These are phyloP conservation scores for Drosophila murphyi DNA, from an alignment of 1,140 invertebrate genomes.

Conservation along the genomic window DNA sequence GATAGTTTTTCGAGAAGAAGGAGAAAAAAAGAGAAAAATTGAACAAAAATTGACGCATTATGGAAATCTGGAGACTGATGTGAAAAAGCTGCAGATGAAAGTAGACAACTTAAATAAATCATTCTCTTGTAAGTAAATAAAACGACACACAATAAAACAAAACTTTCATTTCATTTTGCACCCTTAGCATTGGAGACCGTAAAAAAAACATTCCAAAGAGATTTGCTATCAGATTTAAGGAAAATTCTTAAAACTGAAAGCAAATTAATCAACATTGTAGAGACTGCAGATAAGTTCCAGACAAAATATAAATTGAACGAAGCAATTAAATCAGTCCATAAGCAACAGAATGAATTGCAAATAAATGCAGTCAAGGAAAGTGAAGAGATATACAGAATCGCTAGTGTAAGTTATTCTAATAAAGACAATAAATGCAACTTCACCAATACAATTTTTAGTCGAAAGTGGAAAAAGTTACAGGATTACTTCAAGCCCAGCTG, in stretches of 20 bases:
- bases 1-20: slow-evolving; percentile 23
- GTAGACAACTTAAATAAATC: slow-evolving; percentile 12
- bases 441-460: slow-evolving; percentile 9
- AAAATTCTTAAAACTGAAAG: slow-evolving; percentile 37
- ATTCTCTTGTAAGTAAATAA: slow-evolving; percentile 29
- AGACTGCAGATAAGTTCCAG: background rate
- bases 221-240: slow-evolving; percentile 12
- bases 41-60: slow-evolving; percentile 57
- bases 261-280: slow-evolving; percentile 11
- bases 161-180: background rate
- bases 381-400: slow-evolving; percentile 36
- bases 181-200: slow-evolving; percentile 72
- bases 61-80: slow-evolving; percentile 42
- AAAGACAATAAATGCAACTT: background rate
- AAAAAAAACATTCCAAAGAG: slow-evolving; percentile 84
- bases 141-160: background rate
- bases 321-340: slow-evolving; percentile 37
- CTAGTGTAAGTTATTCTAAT: slow-evolving; percentile 26
- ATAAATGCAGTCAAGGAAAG: slow-evolving; percentile 46
- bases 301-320: slow-evolving; percentile 13
- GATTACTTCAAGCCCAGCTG: slow-evolving; percentile 23
- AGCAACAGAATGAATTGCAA: slow-evolving; percentile 52
- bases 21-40: slow-evolving; percentile 51
- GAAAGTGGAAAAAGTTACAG: slow-evolving; percentile 42
- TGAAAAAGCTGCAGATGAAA: slow-evolving; percentile 34